Evolutionary conservation across 2,888 invertebrate genomes (phyloP).

Genomic region (Dendrolimus pini): DNA sequence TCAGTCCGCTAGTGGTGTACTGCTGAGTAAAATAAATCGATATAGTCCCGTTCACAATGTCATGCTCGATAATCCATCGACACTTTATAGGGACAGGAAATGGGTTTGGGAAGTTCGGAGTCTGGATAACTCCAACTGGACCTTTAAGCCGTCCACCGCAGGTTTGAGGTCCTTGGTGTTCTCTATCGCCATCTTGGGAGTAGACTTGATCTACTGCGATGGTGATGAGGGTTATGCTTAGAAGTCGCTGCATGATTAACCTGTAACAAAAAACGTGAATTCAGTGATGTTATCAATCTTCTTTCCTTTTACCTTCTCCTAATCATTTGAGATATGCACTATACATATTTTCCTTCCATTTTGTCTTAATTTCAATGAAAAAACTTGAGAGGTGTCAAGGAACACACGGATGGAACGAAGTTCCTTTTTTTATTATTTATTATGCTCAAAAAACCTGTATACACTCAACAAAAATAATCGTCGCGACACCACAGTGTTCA

Average conservation of each 20-base stretch:
- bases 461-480: no score
- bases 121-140: conserved; percentile 83
- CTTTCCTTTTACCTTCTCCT: no score
- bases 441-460: no score
- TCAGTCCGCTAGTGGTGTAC: conserved; percentile 87
- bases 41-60: conserved; percentile 85
- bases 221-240: conserved; percentile 45
- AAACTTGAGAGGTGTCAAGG: background rate
- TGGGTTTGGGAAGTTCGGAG: conserved; percentile 89
- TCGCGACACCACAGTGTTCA: no score
- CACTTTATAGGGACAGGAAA: conserved; percentile 90
- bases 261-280: conserved; percentile 35
- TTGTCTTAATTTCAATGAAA: background rate
- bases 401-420: no score
- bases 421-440: no score
- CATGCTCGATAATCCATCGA: conserved; percentile 89
- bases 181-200: conserved; percentile 40
- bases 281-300: background rate
- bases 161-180: conserved; percentile 55
- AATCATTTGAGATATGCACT: no score
- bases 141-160: conserved; percentile 83
- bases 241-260: conserved; percentile 44
- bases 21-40: conserved; percentile 92
- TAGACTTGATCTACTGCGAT: conserved; percentile 35
- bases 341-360: background rate